phyloP scores from a whole-genome alignment of 2,797 vertebrate species.

The Galagoides demidoff region DNA sequence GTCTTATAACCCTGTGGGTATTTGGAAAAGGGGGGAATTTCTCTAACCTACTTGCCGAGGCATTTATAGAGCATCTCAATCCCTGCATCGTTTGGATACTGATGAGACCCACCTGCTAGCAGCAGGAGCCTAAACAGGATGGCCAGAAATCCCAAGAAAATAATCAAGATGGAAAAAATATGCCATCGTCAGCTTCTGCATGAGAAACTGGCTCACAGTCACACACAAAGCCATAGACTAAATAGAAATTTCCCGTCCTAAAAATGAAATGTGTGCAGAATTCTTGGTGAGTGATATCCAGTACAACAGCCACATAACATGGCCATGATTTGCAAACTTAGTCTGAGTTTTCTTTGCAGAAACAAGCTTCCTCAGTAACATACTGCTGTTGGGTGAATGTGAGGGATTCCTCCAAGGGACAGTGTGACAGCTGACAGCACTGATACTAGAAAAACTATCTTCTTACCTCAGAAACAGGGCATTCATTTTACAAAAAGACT shows the following conservation, averaged over 20 bases:
- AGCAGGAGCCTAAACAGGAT: conserved; percentile 17
- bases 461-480: background rate
- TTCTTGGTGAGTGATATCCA: conserved; percentile 16
- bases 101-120: conserved; percentile 21
- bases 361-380: background rate
- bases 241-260: conserved; percentile 72
- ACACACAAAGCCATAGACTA: conserved; percentile 74
- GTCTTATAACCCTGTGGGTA: background rate
- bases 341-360: background rate
- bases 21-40: background rate
- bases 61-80: background rate
- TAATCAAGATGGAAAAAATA: conserved; percentile 73
- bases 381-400: background rate
- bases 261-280: conserved; percentile 52
- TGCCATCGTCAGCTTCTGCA: conserved; percentile 21
- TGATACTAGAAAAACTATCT: background rate
- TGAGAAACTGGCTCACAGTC: conserved; percentile 53
- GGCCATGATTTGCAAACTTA: conserved; percentile 23
- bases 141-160: conserved; percentile 76
- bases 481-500: conserved; percentile 20
- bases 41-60: background rate
- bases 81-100: background rate
- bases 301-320: conserved; percentile 14
- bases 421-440: background rate
- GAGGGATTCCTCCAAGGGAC: background rate